Percentiles rank a stretch among this genome's conserved stretches.
These are phyloP conservation scores for Oligia latruncula DNA, from an alignment of 2,888 invertebrate species.

Conservation along the genomic window DNA sequence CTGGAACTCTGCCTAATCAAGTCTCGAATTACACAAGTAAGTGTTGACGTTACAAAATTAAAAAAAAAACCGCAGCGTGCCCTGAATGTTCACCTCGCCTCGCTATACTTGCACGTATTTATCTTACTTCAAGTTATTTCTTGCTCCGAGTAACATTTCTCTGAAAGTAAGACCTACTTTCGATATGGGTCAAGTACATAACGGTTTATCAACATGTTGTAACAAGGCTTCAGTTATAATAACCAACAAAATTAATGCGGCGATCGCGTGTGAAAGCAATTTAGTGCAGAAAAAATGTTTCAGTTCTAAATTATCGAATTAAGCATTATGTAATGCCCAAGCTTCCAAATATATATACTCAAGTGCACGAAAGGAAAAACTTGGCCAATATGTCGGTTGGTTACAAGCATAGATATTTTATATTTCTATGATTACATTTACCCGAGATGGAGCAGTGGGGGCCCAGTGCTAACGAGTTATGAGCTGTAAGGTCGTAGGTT, in stretches of 20 bases:
- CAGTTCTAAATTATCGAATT: conserved; percentile 44
- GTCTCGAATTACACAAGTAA: conserved; percentile 56
- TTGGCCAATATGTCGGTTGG: neutral
- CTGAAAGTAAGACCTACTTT: conserved; percentile 52
- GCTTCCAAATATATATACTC: conserved; percentile 24
- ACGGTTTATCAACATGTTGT: conserved; percentile 59
- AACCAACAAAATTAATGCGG: conserved; percentile 72
- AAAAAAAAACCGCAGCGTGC: conserved; percentile 59
- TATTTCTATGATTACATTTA: neutral
- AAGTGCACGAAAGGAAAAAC: conserved; percentile 18
- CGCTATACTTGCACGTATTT: conserved; percentile 34
- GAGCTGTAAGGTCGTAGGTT: neutral
- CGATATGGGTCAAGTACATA: conserved; percentile 65
- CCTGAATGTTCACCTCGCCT: conserved; percentile 45
- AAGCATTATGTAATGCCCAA: conserved; percentile 39
- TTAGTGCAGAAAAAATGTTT: conserved; percentile 55
- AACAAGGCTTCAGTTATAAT: conserved; percentile 63
- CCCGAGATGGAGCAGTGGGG: neutral
- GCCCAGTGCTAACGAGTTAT: neutral
- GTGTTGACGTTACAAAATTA: conserved; percentile 58
- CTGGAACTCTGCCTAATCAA: conserved; percentile 25
- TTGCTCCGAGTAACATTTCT: conserved; percentile 39
- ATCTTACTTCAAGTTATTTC: conserved; percentile 47
- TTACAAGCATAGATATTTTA: neutral
- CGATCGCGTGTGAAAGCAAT: conserved; percentile 70